A percentile compares a stretch with the other conserved stretches of the same genome.
These are phyloP conservation scores for Drosophila grimshawi DNA, from an alignment of 1,140 invertebrate genomes.

Conservation along the genomic window DNA sequence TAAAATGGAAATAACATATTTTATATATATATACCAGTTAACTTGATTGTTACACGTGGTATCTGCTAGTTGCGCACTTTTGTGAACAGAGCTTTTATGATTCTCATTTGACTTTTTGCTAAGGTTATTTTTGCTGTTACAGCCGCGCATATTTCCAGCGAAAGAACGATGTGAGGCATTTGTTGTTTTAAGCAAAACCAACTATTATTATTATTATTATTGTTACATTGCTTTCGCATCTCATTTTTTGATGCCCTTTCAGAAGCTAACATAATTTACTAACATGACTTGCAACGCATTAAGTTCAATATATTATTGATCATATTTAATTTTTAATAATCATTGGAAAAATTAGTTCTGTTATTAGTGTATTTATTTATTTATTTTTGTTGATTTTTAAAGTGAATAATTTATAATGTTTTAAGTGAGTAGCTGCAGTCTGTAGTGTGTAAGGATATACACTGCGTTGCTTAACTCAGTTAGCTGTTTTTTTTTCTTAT, in stretches of 20 bases:
- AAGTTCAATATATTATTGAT: too few species aligned
- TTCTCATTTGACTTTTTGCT: background rate
- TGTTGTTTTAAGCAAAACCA: conserved; percentile 27
- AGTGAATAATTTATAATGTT: too few species aligned
- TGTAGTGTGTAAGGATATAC: too few species aligned
- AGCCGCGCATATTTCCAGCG: conserved; percentile 30
- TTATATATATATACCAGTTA: background rate
- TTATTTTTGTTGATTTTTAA: too few species aligned
- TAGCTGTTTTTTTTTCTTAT: too few species aligned
- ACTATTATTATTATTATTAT: conserved; percentile 46
- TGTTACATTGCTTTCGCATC: conserved; percentile 33
- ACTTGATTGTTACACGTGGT: background rate
- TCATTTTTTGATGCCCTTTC: conserved; percentile 10
- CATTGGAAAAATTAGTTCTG: too few species aligned
- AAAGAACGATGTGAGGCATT: conserved; percentile 18
- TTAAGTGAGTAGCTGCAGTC: too few species aligned
- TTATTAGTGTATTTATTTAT: too few species aligned
- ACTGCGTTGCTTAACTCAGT: too few species aligned
- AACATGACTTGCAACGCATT: too few species aligned
- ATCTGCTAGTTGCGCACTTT: background rate
- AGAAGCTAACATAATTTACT: background rate
- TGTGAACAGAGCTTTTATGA: background rate
- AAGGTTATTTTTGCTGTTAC: conserved; percentile 30
- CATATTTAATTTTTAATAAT: too few species aligned
- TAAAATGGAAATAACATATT: too few species aligned